A percentile compares a stretch with the other conserved stretches of the same genome.
These are phyloP conservation scores for Dasyurus viverrinus DNA, from an alignment of 2,113 vertebrate species.

Conservation along the genomic window DNA sequence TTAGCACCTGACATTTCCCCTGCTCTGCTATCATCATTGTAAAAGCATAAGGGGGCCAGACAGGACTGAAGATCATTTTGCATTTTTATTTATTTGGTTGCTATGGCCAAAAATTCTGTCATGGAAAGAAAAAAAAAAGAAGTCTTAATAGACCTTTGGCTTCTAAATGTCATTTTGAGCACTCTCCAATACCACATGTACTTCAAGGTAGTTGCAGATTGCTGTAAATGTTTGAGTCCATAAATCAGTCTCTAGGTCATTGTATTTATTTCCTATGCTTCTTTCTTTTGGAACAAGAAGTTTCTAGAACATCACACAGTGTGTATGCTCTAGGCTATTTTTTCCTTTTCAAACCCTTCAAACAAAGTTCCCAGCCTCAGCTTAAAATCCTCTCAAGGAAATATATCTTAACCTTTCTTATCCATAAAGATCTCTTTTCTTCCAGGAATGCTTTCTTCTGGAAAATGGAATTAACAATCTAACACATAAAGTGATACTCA, in stretches of 20 bases:
- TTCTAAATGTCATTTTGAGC: background rate
- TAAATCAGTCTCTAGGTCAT: background rate
- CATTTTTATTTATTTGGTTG: background rate
- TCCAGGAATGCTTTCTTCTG: background rate
- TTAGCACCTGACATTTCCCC: background rate
- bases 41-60: background rate
- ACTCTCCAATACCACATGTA: background rate
- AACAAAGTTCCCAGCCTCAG: constrained; percentile 16
- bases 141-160: background rate
- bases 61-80: background rate
- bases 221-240: background rate
- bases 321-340: background rate
- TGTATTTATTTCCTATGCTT: constrained; percentile 1
- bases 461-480: background rate
- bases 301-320: background rate
- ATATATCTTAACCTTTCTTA: background rate
- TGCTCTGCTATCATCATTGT: background rate
- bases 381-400: constrained; percentile 2
- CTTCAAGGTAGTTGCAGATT: constrained; percentile 1
- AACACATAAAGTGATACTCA: background rate
- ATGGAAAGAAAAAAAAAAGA: background rate
- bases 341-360: background rate
- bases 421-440: background rate
- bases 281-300: constrained; percentile 29
- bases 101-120: background rate